Conservation (phyloP, 2,888 invertebrate species). For the Tipula helvola region DNA sequence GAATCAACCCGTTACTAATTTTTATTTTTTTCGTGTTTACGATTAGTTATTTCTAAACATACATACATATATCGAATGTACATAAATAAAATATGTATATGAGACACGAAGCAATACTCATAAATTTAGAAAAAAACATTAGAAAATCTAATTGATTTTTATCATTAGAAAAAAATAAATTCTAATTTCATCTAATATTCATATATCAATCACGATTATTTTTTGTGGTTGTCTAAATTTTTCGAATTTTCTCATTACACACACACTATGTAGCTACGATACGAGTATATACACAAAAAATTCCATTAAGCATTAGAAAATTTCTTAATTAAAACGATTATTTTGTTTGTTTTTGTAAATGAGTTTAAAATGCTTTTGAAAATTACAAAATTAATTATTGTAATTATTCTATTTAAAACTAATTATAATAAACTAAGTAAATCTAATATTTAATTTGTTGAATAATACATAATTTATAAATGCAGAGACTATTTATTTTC, state of each 20-base stretch:
- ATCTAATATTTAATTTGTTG: background rate
- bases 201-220: background rate
- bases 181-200: background rate
- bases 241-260: background rate
- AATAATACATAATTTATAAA: background rate
- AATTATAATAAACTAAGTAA: background rate
- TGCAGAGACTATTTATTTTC: no score
- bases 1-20: background rate
- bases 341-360: background rate
- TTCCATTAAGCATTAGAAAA: background rate
- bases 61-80: background rate
- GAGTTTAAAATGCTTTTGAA: background rate
- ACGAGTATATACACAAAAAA: background rate
- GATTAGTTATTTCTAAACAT: background rate
- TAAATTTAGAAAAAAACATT: background rate
- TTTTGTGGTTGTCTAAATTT: background rate
- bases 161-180: background rate
- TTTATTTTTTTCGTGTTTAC: background rate
- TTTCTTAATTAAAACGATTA: background rate
- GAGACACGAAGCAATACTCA: background rate
- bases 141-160: background rate
- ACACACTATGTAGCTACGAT: background rate
- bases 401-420: background rate
- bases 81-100: background rate
- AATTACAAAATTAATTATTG: background rate